These are phyloP conservation scores for Serripes groenlandicus DNA, from an alignment of 2,888 invertebrate species.

Conservation along the genomic window DNA sequence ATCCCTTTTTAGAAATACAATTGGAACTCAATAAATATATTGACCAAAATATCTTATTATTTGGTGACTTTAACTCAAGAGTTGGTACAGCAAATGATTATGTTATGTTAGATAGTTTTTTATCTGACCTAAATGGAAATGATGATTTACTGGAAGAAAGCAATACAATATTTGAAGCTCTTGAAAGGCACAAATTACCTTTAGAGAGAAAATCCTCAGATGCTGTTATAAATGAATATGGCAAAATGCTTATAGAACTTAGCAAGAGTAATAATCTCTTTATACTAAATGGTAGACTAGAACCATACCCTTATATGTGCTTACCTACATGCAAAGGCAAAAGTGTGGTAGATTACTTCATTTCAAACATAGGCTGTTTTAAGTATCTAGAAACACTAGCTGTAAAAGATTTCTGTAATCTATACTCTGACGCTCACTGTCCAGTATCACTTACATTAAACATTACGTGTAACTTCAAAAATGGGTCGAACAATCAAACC, in stretches of 20 bases:
- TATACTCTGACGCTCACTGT: slow-evolving; percentile 16
- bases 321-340: slow-evolving; percentile 12
- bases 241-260: slow-evolving; percentile 8
- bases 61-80: slow-evolving; percentile 18
- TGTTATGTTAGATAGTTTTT: slow-evolving; percentile 2
- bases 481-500: no score
- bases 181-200: neutral
- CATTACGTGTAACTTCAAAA: no score
- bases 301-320: neutral
- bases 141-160: neutral
- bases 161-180: neutral
- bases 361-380: neutral
- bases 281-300: slow-evolving; percentile 9
- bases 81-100: neutral
- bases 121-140: slow-evolving; percentile 5
- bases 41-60: neutral
- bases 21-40: slow-evolving; percentile 1
- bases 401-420: neutral
- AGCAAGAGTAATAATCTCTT: slow-evolving; percentile 14
- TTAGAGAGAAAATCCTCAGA: slow-evolving; percentile 15
- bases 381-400: neutral
- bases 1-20: slow-evolving; percentile 10
- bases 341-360: slow-evolving; percentile 11
- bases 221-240: slow-evolving; percentile 5
- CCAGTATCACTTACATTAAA: no score